Evolutionary conservation across 2,888 invertebrate genomes (phyloP).

Genomic region (Lepidonotus clava): DNA sequence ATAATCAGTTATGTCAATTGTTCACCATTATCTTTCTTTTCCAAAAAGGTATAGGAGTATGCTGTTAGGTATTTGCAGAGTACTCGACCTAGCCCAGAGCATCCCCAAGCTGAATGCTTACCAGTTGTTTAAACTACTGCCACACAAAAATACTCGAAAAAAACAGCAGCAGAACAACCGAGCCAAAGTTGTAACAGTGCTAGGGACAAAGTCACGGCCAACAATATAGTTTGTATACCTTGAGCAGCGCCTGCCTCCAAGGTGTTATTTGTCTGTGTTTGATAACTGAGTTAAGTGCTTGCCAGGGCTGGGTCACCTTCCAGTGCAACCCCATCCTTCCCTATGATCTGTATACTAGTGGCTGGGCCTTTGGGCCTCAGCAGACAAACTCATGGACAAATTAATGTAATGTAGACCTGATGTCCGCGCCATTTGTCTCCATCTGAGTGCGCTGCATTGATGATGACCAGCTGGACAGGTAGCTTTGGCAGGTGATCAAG

Average conservation of each 20-base stretch:
- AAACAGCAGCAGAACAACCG: neutral
- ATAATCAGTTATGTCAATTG: too few relatives aligned
- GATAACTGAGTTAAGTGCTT: slow-evolving; percentile 31
- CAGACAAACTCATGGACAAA: slow-evolving; percentile 1
- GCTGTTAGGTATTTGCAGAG: too few relatives aligned
- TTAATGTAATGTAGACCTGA: slow-evolving; percentile 24
- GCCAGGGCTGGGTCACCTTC: neutral
- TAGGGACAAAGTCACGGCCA: neutral
- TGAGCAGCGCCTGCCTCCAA: neutral
- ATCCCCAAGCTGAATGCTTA: neutral
- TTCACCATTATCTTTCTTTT: too few relatives aligned
- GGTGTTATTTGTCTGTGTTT: slow-evolving; percentile 24
- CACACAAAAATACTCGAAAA: too few relatives aligned
- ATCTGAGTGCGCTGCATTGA: slow-evolving; percentile 1
- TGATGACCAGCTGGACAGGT: slow-evolving; percentile 20
- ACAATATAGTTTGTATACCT: neutral
- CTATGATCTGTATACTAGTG: neutral
- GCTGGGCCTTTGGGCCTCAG: neutral
- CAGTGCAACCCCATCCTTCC: neutral
- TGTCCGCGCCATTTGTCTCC: slow-evolving; percentile 13
- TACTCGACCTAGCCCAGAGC: neutral
- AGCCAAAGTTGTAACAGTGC: neutral
- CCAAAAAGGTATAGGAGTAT: too few relatives aligned
- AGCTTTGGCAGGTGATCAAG: neutral
- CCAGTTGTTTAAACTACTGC: too few relatives aligned